A percentile compares a stretch with the other conserved stretches of the same genome.
Evolutionary conservation across 2,113 vertebrate genomes (phyloP).

Genomic region (Oxyruncus cristatus): DNA sequence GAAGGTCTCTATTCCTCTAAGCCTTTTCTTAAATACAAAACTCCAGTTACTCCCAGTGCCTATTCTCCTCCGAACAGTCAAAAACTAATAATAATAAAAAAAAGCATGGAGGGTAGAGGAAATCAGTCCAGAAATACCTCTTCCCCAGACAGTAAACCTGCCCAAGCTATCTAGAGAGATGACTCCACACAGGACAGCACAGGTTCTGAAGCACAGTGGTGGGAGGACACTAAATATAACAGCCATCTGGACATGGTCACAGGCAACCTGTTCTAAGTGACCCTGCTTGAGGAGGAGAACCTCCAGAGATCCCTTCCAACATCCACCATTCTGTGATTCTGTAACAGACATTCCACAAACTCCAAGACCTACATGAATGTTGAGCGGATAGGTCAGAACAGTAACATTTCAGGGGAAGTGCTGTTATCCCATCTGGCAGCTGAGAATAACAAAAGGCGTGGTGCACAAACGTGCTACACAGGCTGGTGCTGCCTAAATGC

Average conservation of each 20-base stretch:
- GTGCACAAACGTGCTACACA: not conserved
- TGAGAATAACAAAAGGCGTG: not conserved
- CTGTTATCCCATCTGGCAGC: not conserved
- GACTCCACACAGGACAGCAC: not conserved
- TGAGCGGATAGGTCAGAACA: not conserved
- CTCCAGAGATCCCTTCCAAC: not conserved
- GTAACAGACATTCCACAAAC: not conserved
- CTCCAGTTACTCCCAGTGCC: not conserved
- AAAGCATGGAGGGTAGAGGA: not conserved
- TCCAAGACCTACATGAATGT: not conserved
- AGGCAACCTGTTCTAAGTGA: not conserved
- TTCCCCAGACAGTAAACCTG: not conserved
- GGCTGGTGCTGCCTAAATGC: rapidly evolving
- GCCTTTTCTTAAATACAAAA: not conserved
- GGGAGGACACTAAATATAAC: not conserved
- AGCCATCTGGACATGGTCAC: not conserved
- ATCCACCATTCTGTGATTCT: not conserved
- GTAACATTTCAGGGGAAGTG: not conserved
- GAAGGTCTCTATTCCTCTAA: not conserved
- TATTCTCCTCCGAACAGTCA: not conserved
- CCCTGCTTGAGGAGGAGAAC: not conserved
- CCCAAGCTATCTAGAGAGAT: not conserved
- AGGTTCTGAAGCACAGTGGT: not conserved
- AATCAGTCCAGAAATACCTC: not conserved
- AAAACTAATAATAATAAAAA: not conserved